Conservation (phyloP, 2,113 vertebrate species). For the Apteryx mantelli region DNA sequence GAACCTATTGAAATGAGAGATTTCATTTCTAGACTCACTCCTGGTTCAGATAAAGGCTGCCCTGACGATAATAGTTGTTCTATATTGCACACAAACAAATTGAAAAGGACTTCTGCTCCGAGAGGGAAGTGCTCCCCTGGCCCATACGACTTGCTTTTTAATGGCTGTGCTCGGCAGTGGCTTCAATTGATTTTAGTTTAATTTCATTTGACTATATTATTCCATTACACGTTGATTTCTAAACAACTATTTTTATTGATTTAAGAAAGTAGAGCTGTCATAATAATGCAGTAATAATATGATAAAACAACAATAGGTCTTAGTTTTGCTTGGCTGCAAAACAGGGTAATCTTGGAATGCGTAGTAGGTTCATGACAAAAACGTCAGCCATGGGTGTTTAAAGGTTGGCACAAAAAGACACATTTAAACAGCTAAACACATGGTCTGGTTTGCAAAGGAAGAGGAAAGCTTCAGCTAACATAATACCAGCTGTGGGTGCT, state of each 20-base stretch:
- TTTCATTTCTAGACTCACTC: neutral
- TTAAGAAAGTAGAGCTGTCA: neutral
- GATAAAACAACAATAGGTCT: neutral
- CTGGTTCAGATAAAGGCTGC: neutral
- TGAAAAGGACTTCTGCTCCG: neutral
- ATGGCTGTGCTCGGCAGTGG: neutral
- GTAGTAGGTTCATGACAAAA: neutral
- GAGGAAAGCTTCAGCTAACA: fast-evolving
- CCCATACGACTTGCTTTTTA: fast-evolving
- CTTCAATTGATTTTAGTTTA: neutral
- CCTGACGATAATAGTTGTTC: neutral
- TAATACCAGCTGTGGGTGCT: neutral
- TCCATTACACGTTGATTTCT: neutral
- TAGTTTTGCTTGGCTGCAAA: neutral
- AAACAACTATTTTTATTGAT: neutral
- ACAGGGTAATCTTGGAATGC: fast-evolving
- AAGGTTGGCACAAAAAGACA: neutral
- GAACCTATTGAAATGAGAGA: neutral
- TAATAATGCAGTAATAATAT: neutral
- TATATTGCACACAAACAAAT: neutral
- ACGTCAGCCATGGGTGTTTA: neutral
- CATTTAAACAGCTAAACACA: neutral
- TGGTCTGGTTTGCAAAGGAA: neutral
- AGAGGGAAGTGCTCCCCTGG: neutral
- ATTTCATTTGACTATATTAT: neutral